phyloP scores from a whole-genome alignment of 2,888 invertebrate species.

The Camptogramma bilineatum region DNA sequence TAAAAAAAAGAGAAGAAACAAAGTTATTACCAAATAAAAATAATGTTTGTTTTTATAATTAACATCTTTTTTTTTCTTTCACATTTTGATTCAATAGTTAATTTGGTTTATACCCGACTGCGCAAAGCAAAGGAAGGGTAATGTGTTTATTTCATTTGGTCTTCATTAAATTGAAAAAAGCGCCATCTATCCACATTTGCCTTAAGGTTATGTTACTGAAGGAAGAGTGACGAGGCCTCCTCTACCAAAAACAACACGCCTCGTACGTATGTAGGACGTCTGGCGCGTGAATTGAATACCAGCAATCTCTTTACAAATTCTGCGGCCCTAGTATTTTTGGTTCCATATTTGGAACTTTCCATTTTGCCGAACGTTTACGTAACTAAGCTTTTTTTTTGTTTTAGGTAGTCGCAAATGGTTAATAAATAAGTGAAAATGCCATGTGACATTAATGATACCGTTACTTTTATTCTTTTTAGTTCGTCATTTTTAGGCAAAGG shows the following conservation, averaged over 20 bases:
- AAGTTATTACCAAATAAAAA: not conserved
- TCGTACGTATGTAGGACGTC: conserved; percentile 8
- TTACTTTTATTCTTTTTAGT: no score
- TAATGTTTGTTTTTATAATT: not conserved
- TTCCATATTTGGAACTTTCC: conserved; percentile 78
- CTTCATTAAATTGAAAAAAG: conserved; percentile 29
- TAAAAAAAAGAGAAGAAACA: not conserved
- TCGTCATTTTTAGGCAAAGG: no score
- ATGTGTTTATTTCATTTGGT: not conserved
- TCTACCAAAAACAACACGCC: conserved; percentile 22
- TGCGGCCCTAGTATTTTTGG: conserved; percentile 73
- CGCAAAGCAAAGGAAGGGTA: no score
- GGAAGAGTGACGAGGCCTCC: conserved; percentile 18
- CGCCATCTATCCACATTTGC: conserved; percentile 47
- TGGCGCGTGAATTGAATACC: conserved; percentile 41
- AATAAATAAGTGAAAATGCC: no score
- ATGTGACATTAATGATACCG: not conserved
- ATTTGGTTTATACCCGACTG: no score
- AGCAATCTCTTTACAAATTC: conserved; percentile 50
- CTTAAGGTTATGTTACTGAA: conserved; percentile 27
- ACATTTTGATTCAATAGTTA: no score
- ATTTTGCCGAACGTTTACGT: conserved; percentile 36
- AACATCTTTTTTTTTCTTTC: no score
- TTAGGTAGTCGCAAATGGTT: not conserved
- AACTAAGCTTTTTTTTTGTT: conserved; percentile 6